phyloP scores from a whole-genome alignment of 2,113 vertebrate species.

The Chloroceryle aenea region DNA sequence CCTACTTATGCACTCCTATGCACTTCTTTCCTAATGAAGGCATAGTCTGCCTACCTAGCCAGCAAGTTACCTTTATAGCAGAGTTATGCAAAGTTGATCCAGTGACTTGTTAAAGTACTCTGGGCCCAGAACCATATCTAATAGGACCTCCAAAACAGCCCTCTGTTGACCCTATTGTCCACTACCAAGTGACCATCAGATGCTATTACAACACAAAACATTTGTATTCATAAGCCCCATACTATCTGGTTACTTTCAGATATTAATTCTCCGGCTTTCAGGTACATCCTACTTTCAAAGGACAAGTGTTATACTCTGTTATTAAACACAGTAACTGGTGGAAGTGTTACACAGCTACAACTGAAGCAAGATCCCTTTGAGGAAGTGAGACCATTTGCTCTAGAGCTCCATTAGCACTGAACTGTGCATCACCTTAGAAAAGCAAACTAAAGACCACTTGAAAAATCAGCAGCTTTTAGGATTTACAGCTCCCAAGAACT shows the following conservation, averaged over 20 bases:
- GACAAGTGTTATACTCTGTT: not conserved
- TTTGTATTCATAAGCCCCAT: not conserved
- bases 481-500: not conserved
- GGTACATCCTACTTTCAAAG: not conserved
- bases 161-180: not conserved
- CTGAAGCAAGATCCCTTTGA: not conserved
- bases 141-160: not conserved
- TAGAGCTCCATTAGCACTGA: not conserved
- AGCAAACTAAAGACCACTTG: not conserved
- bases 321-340: not conserved
- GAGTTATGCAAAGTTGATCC: not conserved
- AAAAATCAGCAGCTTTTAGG: not conserved
- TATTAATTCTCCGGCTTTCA: not conserved
- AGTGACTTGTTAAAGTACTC: not conserved
- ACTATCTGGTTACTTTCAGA: not conserved
- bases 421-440: not conserved
- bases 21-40: not conserved
- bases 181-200: not conserved
- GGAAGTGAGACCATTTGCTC: not conserved
- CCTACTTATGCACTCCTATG: accelerated
- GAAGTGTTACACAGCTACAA: not conserved
- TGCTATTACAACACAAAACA: not conserved
- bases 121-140: too few species aligned
- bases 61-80: not conserved
- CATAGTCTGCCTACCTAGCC: not conserved